Conservation (phyloP, 2,113 vertebrate species). For the Chascanopsetta lugubris region DNA sequence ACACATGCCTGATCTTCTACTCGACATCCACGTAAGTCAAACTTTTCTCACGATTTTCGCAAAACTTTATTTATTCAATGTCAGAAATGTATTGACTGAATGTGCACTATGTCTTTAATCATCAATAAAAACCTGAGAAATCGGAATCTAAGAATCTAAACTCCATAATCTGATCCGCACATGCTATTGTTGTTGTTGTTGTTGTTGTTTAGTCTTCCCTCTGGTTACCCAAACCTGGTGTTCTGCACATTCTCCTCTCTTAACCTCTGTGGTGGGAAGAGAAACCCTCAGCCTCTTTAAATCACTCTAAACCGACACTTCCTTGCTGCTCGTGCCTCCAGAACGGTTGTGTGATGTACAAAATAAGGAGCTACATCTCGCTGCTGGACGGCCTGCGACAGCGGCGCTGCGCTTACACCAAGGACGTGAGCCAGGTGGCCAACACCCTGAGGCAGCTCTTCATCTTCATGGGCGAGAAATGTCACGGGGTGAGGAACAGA, state of each 20-base stretch:
- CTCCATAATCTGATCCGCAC: too few relatives aligned
- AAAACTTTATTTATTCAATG: background rate
- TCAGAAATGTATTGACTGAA: background rate
- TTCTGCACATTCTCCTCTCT: background rate
- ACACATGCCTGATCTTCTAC: conserved; percentile 65
- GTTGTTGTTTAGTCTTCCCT: background rate
- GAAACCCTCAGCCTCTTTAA: conserved; percentile 25
- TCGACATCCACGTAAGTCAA: conserved; percentile 77
- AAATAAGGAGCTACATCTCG: conserved; percentile 65
- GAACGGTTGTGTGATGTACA: conserved; percentile 76
- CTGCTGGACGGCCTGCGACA: conserved; percentile 56
- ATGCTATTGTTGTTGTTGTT: background rate
- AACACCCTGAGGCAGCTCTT: conserved; percentile 64
- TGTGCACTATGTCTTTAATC: background rate
- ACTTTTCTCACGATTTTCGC: background rate
- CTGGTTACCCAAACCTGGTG: background rate
- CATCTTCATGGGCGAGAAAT: conserved; percentile 68
- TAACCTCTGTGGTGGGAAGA: conserved; percentile 22
- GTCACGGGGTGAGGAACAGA: conserved; percentile 74
- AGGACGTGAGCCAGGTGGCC: conserved; percentile 45
- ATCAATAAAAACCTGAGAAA: background rate
- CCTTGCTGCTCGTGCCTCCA: conserved; percentile 54
- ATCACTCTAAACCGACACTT: conserved; percentile 28
- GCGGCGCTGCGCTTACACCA: conserved; percentile 62
- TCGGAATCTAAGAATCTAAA: background rate